phyloP scores from a whole-genome alignment of 2,797 vertebrate species.

The Argyrosomus regius region DNA sequence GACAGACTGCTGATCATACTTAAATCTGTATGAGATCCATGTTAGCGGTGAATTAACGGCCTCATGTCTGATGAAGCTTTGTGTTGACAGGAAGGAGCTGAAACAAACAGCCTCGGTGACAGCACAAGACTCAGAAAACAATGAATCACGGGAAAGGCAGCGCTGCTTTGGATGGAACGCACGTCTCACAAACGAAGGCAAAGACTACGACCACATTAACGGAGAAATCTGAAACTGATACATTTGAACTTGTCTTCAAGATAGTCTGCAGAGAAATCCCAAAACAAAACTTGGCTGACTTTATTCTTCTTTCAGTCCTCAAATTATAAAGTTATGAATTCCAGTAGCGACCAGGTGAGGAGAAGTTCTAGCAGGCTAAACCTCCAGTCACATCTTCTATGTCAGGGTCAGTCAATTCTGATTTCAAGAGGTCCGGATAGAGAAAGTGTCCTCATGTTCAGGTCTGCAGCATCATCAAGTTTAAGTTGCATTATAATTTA shows the following conservation, averaged over 20 bases:
- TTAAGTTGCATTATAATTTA: no score
- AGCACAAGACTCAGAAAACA: not conserved
- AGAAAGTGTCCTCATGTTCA: no score
- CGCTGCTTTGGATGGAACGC: not conserved
- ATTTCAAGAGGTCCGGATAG: no score
- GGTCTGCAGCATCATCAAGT: no score
- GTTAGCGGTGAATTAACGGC: not conserved
- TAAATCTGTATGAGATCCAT: not conserved
- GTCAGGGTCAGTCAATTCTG: no score
- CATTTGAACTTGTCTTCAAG: no score
- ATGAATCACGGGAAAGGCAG: not conserved
- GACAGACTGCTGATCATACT: not conserved
- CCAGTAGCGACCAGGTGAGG: not conserved
- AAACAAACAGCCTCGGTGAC: not conserved
- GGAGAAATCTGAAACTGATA: not conserved
- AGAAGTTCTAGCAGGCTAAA: not conserved
- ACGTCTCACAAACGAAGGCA: not conserved
- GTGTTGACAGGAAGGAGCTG: conserved; percentile 1
- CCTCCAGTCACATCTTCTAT: not conserved
- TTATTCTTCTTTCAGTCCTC: not conserved
- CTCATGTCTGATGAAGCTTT: not conserved
- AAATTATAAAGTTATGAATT: not conserved
- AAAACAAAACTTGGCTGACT: not conserved
- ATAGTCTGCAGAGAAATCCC: no score
- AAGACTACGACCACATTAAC: not conserved